phyloP scores from a whole-genome alignment of 2,888 invertebrate genomes.

The Clostera curtula region DNA sequence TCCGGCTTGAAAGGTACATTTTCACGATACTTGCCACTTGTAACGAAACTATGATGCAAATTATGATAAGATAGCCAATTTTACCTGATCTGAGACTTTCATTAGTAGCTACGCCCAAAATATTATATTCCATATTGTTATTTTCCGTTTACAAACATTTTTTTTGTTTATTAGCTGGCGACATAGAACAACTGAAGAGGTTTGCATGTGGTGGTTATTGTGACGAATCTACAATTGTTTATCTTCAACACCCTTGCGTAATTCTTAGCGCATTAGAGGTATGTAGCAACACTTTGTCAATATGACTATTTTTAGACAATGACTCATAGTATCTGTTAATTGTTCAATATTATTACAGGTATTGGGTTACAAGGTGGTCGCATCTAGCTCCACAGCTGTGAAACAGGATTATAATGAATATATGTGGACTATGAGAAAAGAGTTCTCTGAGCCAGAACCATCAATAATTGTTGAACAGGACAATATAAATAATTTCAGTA shows the following conservation, averaged over 20 bases:
- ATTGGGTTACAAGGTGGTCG: constrained; percentile 90
- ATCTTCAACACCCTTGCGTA: constrained; percentile 90
- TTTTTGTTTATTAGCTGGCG: constrained; percentile 68
- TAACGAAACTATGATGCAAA: too few species aligned
- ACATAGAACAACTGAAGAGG: constrained; percentile 87
- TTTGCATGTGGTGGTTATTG: constrained; percentile 89
- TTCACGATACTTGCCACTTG: constrained; percentile 25
- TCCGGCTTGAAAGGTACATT: constrained; percentile 87
- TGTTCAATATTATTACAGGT: constrained; percentile 66
- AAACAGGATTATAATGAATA: constrained; percentile 93
- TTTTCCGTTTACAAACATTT: constrained; percentile 2
- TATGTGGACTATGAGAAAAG: constrained; percentile 95
- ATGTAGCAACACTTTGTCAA: constrained; percentile 19
- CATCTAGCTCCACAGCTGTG: constrained; percentile 88
- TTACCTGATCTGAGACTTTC: too few species aligned
- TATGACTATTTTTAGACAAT: constrained; percentile 12
- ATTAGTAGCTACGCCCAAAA: too few species aligned
- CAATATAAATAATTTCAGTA: constrained; percentile 76
- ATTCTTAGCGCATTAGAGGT: constrained; percentile 89
- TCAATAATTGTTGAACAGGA: constrained; percentile 76
- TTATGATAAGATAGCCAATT: too few species aligned
- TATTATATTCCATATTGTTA: too few species aligned
- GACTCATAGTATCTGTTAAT: constrained; percentile 17
- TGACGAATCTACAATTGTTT: constrained; percentile 90
- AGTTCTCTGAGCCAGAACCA: constrained; percentile 89